These are phyloP conservation scores for Danaus melanippus DNA, from an alignment of 1,140 invertebrate genomes.

Conservation along the genomic window DNA sequence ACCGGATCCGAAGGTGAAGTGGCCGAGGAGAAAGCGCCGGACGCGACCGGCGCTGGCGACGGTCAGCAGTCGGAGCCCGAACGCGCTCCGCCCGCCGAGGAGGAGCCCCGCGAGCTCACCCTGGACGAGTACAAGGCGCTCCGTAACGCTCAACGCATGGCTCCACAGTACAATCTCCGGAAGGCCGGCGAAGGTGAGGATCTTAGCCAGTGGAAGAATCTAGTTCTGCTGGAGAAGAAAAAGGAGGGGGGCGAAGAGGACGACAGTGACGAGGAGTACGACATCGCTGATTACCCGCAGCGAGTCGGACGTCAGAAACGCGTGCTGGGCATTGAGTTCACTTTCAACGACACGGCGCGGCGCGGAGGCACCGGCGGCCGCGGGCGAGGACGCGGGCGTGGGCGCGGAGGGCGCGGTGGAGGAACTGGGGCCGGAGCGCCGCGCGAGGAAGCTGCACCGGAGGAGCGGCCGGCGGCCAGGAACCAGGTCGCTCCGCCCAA, in stretches of 20 bases:
- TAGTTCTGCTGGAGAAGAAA: conserved; percentile 88
- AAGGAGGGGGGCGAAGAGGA: conserved; percentile 80
- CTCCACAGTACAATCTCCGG: conserved; percentile 90
- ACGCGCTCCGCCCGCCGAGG: conserved; percentile 75
- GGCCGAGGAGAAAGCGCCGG: conserved; percentile 69
- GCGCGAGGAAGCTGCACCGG: conserved; percentile 42
- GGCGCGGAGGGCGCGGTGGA: conserved; percentile 48
- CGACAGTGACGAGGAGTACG: conserved; percentile 79
- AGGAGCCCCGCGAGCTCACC: conserved; percentile 86
- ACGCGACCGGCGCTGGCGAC: conserved; percentile 70
- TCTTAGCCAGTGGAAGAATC: conserved; percentile 92
- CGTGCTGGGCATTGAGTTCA: conserved; percentile 90
- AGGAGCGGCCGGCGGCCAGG: conserved; percentile 42
- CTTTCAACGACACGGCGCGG: conserved; percentile 87
- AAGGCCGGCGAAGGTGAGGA: conserved; percentile 95
- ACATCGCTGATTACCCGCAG: conserved; percentile 87
- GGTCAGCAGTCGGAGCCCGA: conserved; percentile 56
- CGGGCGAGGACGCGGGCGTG: conserved; percentile 74
- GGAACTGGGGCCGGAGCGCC: conserved; percentile 36
- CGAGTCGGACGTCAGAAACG: conserved; percentile 90
- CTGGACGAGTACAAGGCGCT: conserved; percentile 92
- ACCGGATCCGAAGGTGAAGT: conserved; percentile 66
- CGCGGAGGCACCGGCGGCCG: conserved; percentile 77
- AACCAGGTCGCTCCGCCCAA: conserved; percentile 83
- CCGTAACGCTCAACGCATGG: conserved; percentile 78